Evolutionary conservation across 1,140 invertebrate genomes (phyloP), one percentile per base, ranked within the genome.

Genomic region (Conopomorpha cramerella): DNA sequence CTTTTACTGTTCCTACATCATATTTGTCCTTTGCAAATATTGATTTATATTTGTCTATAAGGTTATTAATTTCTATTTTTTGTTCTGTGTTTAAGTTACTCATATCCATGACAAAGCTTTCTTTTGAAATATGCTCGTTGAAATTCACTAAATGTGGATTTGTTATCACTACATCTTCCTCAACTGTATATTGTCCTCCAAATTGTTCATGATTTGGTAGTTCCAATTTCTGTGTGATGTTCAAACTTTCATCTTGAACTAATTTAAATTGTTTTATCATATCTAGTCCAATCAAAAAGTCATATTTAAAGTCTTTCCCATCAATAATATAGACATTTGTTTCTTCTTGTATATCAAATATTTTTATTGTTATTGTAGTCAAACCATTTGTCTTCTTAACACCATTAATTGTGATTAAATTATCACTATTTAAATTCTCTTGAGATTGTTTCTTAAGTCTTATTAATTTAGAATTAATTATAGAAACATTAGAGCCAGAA

Each of bases 111-210:
- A 53, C 19, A 16, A 31, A 31, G 16, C 16, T 15, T 15, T n/a
- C n/a, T n/a, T n/a, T n/a, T n/a, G n/a, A n/a, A n/a, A n/a, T n/a
- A n/a, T n/a, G n/a, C n/a, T n/a, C 13, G 8, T 16, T 14, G 12
- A 4, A 14, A 16, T n/a, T 31, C n/a, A 31, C 16, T 8, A 13
- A 31, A 31, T 8, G 8, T 15, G 4, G 3, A 7, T 31, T 31
- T 16, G 30, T 31, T 31, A 28, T 28, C 3, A 11, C n/a, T 28
- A 53, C 60, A 8, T 55, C 34, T 26, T 48, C 38, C 39, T 42
- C 41, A n/a, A n/a, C 6, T 52, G 38, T 41, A 55, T 42, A 34
- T 61, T 36, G 52, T 55, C 49, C 39, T 71, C 59, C 42, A 61
- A 61, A 40, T 39, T 38, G 10, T 23, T 39, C 35, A 19, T 12